Percentiles rank a stretch among this genome's conserved stretches.
phyloP scores from a whole-genome alignment of 2,113 vertebrate genomes.

The Galemys pyrenaicus region DNA sequence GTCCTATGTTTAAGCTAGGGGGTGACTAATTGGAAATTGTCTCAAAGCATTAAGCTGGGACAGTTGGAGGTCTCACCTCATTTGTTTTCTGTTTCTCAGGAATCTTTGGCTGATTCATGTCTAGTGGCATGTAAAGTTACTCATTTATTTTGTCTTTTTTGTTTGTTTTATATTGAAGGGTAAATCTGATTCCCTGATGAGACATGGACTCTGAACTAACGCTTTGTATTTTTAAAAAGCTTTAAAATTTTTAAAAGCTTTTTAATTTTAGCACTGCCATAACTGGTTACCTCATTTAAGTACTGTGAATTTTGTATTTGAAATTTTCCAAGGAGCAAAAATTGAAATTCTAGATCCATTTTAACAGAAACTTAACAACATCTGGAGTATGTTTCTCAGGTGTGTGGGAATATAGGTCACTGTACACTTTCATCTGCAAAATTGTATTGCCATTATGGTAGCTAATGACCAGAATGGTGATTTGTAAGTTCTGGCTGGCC shows the following conservation, averaged over 20 bases:
- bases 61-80: rapidly evolving
- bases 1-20: not conserved
- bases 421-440: not conserved
- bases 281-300: not conserved
- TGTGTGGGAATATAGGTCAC: not conserved
- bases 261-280: not conserved
- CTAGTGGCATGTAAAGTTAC: not conserved
- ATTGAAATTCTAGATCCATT: slow-evolving; percentile 4
- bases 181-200: not conserved
- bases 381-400: not conserved
- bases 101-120: not conserved
- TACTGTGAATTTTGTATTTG: not conserved
- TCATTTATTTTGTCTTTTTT: not conserved
- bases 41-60: not conserved
- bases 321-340: not conserved
- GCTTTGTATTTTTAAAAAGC: not conserved
- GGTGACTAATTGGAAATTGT: not conserved
- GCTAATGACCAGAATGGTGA: not conserved
- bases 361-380: not conserved
- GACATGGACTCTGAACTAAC: not conserved
- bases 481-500: not conserved
- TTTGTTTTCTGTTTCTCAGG: not conserved
- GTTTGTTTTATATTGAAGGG: not conserved
- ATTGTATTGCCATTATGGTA: not conserved
- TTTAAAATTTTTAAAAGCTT: not conserved